Evolutionary conservation across 2,797 vertebrate genomes (phyloP).

Genomic region (Dipus sagitta): DNA sequence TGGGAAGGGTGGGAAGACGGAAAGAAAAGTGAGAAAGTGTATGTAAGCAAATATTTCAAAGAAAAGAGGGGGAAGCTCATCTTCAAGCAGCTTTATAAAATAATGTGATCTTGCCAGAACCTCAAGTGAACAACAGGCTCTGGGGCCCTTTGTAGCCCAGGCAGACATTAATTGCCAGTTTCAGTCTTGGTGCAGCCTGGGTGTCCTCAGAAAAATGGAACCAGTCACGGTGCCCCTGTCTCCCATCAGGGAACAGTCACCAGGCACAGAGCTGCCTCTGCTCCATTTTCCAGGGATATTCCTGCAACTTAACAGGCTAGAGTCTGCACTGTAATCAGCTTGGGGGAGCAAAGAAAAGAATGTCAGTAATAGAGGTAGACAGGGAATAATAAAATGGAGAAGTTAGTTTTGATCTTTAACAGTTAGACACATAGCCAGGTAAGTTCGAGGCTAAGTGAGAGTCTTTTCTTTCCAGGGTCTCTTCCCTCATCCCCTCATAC

Average conservation of each 20-base stretch:
- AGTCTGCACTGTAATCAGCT: neutral
- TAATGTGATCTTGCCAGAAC: slow-evolving; percentile 67
- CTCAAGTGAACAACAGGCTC: slow-evolving; percentile 75
- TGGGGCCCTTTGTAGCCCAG: neutral
- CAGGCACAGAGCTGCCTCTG: neutral
- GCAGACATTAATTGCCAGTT: neutral
- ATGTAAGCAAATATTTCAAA: slow-evolving; percentile 79
- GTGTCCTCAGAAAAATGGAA: neutral
- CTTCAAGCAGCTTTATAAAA: slow-evolving; percentile 61
- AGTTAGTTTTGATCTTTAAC: neutral
- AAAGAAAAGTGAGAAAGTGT: slow-evolving; percentile 71
- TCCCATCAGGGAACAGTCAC: neutral
- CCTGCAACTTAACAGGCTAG: neutral
- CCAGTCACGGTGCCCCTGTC: neutral
- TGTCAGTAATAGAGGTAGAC: neutral
- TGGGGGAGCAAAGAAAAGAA: neutral
- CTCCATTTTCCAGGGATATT: fast-evolving
- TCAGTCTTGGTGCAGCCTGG: neutral
- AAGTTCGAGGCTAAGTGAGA: neutral
- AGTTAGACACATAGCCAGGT: neutral
- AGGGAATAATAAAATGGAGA: neutral
- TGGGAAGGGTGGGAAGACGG: slow-evolving; percentile 76
- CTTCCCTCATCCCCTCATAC: neutral
- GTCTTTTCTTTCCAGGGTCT: neutral
- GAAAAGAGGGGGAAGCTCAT: slow-evolving; percentile 70